A percentile compares a stretch with the other conserved stretches of the same genome.
phyloP scores from a whole-genome alignment of 2,888 invertebrate species.

The Ganaspis brasiliensis region DNA sequence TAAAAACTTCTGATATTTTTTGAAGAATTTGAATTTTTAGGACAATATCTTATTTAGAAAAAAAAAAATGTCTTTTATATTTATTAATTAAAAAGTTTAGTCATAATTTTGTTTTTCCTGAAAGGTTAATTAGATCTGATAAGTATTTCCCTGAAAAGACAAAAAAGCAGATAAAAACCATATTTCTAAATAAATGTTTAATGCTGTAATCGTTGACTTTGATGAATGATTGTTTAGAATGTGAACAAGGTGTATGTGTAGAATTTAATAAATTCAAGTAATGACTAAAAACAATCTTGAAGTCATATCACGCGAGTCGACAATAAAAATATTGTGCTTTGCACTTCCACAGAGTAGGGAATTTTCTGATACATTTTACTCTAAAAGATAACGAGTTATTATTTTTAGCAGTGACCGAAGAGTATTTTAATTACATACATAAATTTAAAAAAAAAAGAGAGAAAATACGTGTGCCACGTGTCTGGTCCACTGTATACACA shows the following conservation, averaged over 20 bases:
- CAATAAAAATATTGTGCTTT: slow-evolving; percentile 4
- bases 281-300: not conserved
- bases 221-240: not conserved
- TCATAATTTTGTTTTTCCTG: not conserved
- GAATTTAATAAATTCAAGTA: not conserved
- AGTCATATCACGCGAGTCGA: not conserved
- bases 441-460: not conserved
- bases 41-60: no score
- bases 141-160: not conserved
- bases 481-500: not conserved
- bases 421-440: not conserved
- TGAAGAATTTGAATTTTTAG: not conserved
- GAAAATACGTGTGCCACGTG: slow-evolving; percentile 9
- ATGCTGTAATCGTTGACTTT: not conserved
- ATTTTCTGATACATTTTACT: not conserved
- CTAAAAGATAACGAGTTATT: not conserved
- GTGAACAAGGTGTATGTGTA: not conserved
- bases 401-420: not conserved
- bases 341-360: not conserved
- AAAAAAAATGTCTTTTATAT: no score
- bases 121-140: slow-evolving; percentile 3
- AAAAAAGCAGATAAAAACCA: slow-evolving; percentile 1
- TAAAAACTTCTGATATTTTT: no score
- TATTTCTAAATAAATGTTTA: not conserved
- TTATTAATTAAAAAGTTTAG: not conserved